Evolutionary conservation across 2,113 vertebrate genomes (phyloP).

Genomic region (Sceloporus undulatus): DNA sequence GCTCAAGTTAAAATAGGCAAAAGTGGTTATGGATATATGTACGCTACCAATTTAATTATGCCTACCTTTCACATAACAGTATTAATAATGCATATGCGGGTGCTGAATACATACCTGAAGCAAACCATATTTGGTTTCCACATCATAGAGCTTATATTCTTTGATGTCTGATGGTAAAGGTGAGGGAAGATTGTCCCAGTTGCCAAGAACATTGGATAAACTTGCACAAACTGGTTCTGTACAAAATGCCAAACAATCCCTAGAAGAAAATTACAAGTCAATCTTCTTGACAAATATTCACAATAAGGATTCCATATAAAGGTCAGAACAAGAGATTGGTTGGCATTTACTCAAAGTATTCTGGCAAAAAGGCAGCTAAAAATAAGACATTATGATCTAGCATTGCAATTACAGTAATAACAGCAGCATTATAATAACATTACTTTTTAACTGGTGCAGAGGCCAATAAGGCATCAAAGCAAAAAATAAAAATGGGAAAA

Average conservation of each 20-base stretch:
- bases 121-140: conserved; percentile 97
- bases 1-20: neutral
- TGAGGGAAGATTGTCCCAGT: conserved; percentile 94
- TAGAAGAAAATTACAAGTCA: conserved; percentile 69
- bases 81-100: conserved; percentile 4
- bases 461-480: neutral
- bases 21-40: neutral
- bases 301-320: neutral
- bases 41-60: neutral
- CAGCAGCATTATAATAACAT: neutral
- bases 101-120: conserved; percentile 87
- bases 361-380: neutral
- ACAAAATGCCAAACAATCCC: conserved; percentile 97
- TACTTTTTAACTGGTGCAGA: neutral
- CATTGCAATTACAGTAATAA: neutral
- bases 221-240: conserved; percentile 98
- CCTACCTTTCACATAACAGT: neutral
- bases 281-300: neutral
- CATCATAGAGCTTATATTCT: conserved; percentile 96
- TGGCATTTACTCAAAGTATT: neutral
- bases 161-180: conserved; percentile 92
- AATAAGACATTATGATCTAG: neutral
- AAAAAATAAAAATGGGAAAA: neutral
- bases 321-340: neutral
- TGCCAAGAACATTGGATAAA: conserved; percentile 95